phyloP scores from a whole-genome alignment of 2,888 invertebrate species.

The Perizoma flavofasciatum region DNA sequence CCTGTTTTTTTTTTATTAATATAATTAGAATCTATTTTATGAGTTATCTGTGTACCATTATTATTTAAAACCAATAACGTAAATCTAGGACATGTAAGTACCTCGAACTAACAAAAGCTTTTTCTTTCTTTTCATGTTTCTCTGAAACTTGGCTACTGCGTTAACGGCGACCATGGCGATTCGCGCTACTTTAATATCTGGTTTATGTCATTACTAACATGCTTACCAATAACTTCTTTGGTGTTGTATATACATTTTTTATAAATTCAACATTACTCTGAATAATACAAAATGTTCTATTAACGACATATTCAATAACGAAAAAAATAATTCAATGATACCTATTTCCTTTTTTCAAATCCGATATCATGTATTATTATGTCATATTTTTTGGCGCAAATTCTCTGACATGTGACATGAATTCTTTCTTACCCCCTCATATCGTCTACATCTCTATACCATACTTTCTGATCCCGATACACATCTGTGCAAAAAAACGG shows the following conservation, averaged over 20 bases:
- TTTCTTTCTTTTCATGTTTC: constrained; percentile 84
- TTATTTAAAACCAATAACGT: constrained; percentile 16
- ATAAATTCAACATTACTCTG: constrained; percentile 32
- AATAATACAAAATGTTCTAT: constrained; percentile 20
- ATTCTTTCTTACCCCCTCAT: too few species aligned
- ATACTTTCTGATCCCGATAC: constrained; percentile 2
- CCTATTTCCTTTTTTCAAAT: background rate
- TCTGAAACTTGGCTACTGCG: constrained; percentile 81
- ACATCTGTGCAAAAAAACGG: constrained; percentile 33
- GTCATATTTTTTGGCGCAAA: background rate
- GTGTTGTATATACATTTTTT: constrained; percentile 54
- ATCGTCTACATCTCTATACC: background rate
- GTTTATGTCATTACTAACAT: constrained; percentile 81
- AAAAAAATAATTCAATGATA: background rate
- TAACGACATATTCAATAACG: background rate
- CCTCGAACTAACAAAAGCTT: constrained; percentile 80
- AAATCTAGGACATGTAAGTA: constrained; percentile 56
- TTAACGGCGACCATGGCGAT: constrained; percentile 65
- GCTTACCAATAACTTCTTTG: constrained; percentile 66
- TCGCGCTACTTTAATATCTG: constrained; percentile 79
- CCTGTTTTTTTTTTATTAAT: constrained; percentile 7
- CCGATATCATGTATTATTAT: background rate
- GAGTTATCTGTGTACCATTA: constrained; percentile 12
- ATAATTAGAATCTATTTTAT: background rate
- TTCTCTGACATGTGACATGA: background rate